Percentiles rank a stretch among this genome's conserved stretches.
These are phyloP conservation scores for Periophthalmus modestus DNA, from an alignment of 2,113 vertebrate species.

Conservation along the genomic window DNA sequence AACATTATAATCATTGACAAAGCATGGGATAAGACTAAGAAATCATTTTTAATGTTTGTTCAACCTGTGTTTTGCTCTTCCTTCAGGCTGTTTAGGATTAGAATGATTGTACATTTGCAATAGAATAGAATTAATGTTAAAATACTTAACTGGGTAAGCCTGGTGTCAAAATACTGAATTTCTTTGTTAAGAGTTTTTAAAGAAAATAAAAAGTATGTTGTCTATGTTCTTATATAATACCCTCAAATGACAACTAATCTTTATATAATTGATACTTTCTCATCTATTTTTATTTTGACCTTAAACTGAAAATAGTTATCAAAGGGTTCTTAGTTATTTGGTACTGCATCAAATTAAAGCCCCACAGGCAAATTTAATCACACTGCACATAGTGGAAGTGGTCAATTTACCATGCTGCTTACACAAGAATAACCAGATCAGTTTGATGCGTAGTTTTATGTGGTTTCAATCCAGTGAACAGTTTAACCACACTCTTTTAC, in stretches of 20 bases:
- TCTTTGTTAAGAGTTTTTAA: not conserved
- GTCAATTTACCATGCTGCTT: not conserved
- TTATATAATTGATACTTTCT: not conserved
- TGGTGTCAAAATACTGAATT: not conserved
- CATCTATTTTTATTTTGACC: slow-evolving; percentile 2
- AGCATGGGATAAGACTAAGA: not conserved
- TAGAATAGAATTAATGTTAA: not conserved
- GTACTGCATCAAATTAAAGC: not conserved
- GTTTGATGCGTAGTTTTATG: not conserved
- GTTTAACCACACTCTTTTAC: not conserved
- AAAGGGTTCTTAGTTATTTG: not conserved
- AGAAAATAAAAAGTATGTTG: not conserved
- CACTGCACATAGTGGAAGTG: not conserved
- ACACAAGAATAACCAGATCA: not conserved
- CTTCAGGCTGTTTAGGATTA: not conserved
- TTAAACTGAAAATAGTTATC: not conserved
- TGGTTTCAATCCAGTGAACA: not conserved
- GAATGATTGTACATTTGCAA: not conserved
- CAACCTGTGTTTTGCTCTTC: not conserved
- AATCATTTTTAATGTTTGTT: not conserved
- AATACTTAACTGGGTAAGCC: not conserved
- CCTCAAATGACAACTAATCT: too few species aligned
- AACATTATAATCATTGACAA: slow-evolving; percentile 3
- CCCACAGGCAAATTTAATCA: not conserved
- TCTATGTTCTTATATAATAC: not conserved